These are phyloP conservation scores for Eptesicus fuscus DNA, from an alignment of 2,113 vertebrate species.

Conservation along the genomic window DNA sequence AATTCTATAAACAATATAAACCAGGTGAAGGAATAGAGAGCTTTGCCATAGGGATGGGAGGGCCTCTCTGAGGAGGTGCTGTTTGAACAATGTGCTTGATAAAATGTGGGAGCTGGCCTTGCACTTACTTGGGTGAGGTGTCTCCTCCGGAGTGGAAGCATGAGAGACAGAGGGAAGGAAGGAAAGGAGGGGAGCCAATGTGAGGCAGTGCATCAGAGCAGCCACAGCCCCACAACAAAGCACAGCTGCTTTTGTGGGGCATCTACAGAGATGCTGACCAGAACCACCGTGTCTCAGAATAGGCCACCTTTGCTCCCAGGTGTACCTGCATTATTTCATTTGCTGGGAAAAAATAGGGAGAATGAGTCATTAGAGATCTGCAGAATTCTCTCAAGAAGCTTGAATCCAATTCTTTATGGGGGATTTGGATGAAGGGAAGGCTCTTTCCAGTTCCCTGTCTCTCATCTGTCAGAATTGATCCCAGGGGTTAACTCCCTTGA, in stretches of 20 bases:
- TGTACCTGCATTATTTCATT: background rate
- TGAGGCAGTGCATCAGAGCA: accelerated
- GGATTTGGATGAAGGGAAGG: background rate
- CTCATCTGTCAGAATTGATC: background rate
- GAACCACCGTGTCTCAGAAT: background rate
- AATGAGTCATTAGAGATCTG: background rate
- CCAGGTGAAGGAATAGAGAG: background rate
- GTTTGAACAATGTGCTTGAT: background rate
- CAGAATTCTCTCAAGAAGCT: background rate
- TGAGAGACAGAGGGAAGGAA: background rate
- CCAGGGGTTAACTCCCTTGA: background rate
- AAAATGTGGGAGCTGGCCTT: background rate
- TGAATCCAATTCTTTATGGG: background rate
- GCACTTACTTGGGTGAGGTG: background rate
- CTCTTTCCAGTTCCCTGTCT: background rate
- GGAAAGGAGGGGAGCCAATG: background rate
- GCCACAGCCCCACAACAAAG: accelerated
- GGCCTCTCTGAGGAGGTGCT: background rate
- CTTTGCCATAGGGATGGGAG: background rate
- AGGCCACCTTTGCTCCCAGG: background rate
- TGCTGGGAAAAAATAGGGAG: background rate
- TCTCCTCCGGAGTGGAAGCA: background rate
- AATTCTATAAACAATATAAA: background rate
- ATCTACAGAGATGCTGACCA: background rate
- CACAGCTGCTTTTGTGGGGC: background rate